phyloP scores from a whole-genome alignment of 2,888 invertebrate genomes.

The Lydus trimaculatus region DNA sequence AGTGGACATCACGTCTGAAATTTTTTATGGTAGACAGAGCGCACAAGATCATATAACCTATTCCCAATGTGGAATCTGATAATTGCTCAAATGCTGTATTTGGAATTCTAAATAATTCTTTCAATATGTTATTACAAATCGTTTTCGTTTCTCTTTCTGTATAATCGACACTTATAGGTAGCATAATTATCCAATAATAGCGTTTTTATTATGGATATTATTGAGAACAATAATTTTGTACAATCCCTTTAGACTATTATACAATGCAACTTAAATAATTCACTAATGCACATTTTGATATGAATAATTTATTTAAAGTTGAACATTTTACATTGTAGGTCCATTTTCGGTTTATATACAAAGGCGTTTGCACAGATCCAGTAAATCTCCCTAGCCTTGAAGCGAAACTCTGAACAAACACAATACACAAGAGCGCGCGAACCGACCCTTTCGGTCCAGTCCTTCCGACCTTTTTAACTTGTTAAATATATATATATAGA shows the following conservation, averaged over 20 bases:
- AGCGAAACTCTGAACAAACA: conserved; percentile 37
- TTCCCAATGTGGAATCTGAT: not conserved
- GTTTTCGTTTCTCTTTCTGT: not conserved
- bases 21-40: not conserved
- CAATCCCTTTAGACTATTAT: not conserved
- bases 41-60: not conserved
- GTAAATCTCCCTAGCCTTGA: conserved; percentile 36
- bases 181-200: not conserved
- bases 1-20: conserved; percentile 1
- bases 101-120: not conserved
- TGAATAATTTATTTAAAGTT: conserved; percentile 28
- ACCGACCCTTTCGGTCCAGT: conserved; percentile 32
- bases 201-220: not conserved
- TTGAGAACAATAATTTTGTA: not conserved
- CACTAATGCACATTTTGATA: conserved; percentile 14
- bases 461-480: conserved; percentile 36
- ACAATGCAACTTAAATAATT: conserved; percentile 13
- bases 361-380: conserved; percentile 34
- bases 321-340: conserved; percentile 26
- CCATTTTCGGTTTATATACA: conserved; percentile 33
- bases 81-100: not conserved
- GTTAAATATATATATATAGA: conserved; percentile 16
- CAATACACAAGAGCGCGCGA: conserved; percentile 21
- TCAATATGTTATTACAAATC: not conserved
- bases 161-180: not conserved